Evolutionary conservation across 1,140 invertebrate genomes (phyloP).

Genomic region (Caenorhabditis brenneri): DNA sequence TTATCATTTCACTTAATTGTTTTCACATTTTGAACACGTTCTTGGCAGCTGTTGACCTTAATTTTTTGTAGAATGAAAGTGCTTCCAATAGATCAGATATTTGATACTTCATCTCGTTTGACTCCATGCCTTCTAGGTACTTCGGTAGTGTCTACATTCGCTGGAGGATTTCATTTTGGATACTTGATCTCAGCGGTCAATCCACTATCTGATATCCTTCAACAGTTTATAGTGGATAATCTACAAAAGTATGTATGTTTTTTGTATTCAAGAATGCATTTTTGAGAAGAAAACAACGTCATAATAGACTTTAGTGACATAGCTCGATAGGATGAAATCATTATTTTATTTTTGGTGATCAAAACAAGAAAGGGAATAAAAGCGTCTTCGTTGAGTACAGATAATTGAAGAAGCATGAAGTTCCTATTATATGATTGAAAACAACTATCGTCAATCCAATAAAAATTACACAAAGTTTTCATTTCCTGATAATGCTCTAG

Average conservation of each 20-base stretch:
- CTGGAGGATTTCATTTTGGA: constrained; percentile 55
- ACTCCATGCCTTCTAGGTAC: neutral
- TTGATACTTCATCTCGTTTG: neutral
- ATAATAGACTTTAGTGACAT: too few relatives aligned
- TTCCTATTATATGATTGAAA: too few relatives aligned
- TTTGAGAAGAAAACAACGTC: too few relatives aligned
- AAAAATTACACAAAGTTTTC: too few relatives aligned
- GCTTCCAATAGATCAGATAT: neutral
- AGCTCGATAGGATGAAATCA: too few relatives aligned
- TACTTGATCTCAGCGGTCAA: constrained; percentile 58
- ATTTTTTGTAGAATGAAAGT: neutral
- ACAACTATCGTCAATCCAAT: too few relatives aligned
- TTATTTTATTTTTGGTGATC: too few relatives aligned
- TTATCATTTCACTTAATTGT: neutral
- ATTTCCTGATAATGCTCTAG: too few relatives aligned
- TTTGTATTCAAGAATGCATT: too few relatives aligned
- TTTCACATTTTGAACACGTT: neutral
- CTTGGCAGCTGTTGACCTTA: neutral
- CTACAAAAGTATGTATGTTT: constrained; percentile 14
- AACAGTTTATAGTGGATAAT: constrained; percentile 47
- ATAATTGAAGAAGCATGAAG: too few relatives aligned
- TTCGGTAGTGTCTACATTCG: neutral
- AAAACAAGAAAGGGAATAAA: too few relatives aligned
- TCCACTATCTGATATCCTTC: constrained; percentile 51
- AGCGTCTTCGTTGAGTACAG: too few relatives aligned